Conservation (phyloP, 2,113 vertebrate genomes). For the Trichomycterus rosablanca region DNA sequence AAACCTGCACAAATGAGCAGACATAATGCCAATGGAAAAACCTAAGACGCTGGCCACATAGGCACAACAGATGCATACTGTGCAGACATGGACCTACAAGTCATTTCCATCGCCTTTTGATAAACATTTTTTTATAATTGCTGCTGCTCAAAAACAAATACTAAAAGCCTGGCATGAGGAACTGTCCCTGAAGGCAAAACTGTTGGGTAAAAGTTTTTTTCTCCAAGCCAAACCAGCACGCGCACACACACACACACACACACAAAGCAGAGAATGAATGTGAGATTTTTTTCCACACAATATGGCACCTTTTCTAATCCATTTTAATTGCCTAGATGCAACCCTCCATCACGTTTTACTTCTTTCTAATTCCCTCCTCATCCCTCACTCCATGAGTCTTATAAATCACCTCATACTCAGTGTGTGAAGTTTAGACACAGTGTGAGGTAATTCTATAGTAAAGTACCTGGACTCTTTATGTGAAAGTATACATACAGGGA, state of each 20-base stretch:
- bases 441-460: no score
- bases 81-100: conserved; percentile 15
- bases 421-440: no score
- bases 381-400: not conserved
- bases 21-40: not conserved
- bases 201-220: conserved; percentile 7
- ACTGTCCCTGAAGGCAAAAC: conserved; percentile 34
- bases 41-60: conserved; percentile 37
- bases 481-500: not conserved
- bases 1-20: conserved; percentile 32
- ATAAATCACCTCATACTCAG: not conserved
- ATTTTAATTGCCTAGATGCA: conserved; percentile 18
- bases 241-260: not conserved
- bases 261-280: not conserved
- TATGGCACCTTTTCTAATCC: conserved; percentile 4
- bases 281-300: conserved; percentile 25
- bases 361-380: conserved; percentile 10
- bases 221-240: conserved; percentile 3
- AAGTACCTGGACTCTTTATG: no score
- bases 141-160: conserved; percentile 26
- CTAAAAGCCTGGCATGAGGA: conserved; percentile 37
- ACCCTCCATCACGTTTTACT: not conserved
- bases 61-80: not conserved
- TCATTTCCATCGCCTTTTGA: conserved; percentile 20
- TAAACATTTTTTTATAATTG: conserved; percentile 49